These are phyloP conservation scores for Heliothis subflexa DNA, from an alignment of 1,140 invertebrate genomes.

Conservation along the genomic window DNA sequence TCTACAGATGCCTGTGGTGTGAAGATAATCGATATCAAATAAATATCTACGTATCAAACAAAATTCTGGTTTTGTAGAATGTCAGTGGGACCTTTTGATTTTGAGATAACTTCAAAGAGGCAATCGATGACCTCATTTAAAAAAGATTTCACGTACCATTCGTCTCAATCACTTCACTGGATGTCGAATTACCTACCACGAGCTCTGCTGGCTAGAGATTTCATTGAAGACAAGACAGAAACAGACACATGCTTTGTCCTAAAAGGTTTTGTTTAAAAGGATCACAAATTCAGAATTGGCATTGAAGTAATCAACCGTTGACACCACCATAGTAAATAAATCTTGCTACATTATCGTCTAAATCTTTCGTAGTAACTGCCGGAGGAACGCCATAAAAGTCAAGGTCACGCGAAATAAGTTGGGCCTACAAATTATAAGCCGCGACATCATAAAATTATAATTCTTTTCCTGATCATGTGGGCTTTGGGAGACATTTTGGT, in stretches of 20 bases:
- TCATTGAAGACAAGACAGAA: not conserved
- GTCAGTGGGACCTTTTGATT: no score
- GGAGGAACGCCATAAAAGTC: slow-evolving; percentile 18
- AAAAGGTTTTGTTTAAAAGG: no score
- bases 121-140: no score
- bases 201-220: not conserved
- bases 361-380: slow-evolving; percentile 22
- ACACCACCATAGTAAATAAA: slow-evolving; percentile 3
- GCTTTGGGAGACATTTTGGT: slow-evolving; percentile 5
- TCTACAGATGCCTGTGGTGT: not conserved
- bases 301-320: slow-evolving; percentile 2
- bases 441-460: slow-evolving; percentile 44
- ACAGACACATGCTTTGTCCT: not conserved
- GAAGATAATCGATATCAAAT: not conserved
- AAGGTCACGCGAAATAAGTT: slow-evolving; percentile 34
- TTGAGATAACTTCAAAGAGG: no score
- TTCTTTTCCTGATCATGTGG: slow-evolving; percentile 40
- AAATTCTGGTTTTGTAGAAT: no score
- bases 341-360: not conserved
- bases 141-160: no score
- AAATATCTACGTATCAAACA: no score
- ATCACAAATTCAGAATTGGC: no score
- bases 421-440: slow-evolving; percentile 21
- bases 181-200: no score
- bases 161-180: no score